Evolutionary conservation across 2,797 vertebrate genomes (phyloP), one percentile per base, ranked within the genome.

Genomic region (Girardinus metallicus): DNA sequence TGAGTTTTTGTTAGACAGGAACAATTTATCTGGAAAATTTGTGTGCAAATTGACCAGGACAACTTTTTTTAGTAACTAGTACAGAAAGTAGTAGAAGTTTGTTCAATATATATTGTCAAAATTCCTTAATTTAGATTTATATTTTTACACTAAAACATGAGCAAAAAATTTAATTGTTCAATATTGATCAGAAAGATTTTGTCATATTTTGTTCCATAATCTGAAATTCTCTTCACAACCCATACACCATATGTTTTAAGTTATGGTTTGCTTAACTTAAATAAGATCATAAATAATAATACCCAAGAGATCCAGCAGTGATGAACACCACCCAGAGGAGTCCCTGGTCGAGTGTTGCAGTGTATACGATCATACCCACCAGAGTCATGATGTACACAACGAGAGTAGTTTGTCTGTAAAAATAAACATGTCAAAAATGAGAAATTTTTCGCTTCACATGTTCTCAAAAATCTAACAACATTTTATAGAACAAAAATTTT

Each of bases 281-380:
- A 53, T 6, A 43, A 43, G 26, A 46, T 29, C 1, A 72, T 60
- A 71, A 16, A 4, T 26, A 76, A 64, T 13, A 55, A n/a, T 94
- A 95, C 94, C 94, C 94, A 0, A 95, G 90, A 0, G 82, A 23
- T 49, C 97, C 99, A 36, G 97, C 96, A 0, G 97, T 98, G 93
- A 99, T 81, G 86, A 99, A 99, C 77, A 99, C 97, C 34, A 98
- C 91, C 99, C 99, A 99, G n/a, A 99, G 95, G 88, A 95, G 87
- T 13, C 93, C 94, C 46, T 97, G 90, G 74, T 41, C 89, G 88
- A 99, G 95, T 16, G 97, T 99, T 51, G 97, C 95, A 0, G 97
- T 94, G 49, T 96, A 99, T 51, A 95, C 83, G 9, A 98, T 87
- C 97, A 99, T 98, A 88, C 98, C 98, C 81, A 97, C 93, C 88